Conservation (phyloP, 2,113 vertebrate genomes). For the Syngnathus floridae region DNA sequence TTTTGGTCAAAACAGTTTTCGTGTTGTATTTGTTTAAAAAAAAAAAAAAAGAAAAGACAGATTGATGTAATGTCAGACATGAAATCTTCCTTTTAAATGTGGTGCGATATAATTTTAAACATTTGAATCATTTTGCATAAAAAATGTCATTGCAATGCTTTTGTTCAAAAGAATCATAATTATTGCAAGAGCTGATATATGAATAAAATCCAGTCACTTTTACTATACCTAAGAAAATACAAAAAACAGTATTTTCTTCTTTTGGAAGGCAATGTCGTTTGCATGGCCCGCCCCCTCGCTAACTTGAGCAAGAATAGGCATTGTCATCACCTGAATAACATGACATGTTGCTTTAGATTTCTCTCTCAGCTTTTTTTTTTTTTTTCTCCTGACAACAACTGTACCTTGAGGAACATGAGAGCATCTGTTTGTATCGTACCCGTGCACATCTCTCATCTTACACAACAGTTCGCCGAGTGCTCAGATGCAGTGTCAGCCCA, state of each 20-base stretch:
- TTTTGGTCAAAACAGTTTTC: too few species aligned
- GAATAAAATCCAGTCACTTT: not conserved
- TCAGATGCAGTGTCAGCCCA: slow-evolving; percentile 24
- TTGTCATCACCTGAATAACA: slow-evolving; percentile 33
- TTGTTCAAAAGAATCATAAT: too few species aligned
- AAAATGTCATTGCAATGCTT: too few species aligned
- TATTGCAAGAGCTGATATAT: too few species aligned
- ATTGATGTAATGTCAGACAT: too few species aligned
- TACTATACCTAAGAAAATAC: not conserved
- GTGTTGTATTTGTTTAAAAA: too few species aligned
- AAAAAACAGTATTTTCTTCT: not conserved
- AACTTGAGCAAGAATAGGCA: slow-evolving; percentile 10
- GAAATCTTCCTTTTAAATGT: too few species aligned
- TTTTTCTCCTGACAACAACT: slow-evolving; percentile 4
- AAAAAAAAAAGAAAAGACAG: too few species aligned
- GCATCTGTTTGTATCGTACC: slow-evolving; percentile 17
- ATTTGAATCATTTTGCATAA: too few species aligned
- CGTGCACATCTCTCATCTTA: slow-evolving; percentile 9
- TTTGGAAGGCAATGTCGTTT: not conserved
- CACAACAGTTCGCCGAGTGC: slow-evolving; percentile 12
- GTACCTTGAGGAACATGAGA: slow-evolving; percentile 11
- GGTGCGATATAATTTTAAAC: too few species aligned
- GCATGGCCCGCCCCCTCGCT: not conserved
- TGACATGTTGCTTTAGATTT: slow-evolving; percentile 36
- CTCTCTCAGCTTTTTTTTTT: slow-evolving; percentile 8